Base-by-base conservation (phyloP, 2,888 invertebrate species). In the Fragum fragum region DNA sequence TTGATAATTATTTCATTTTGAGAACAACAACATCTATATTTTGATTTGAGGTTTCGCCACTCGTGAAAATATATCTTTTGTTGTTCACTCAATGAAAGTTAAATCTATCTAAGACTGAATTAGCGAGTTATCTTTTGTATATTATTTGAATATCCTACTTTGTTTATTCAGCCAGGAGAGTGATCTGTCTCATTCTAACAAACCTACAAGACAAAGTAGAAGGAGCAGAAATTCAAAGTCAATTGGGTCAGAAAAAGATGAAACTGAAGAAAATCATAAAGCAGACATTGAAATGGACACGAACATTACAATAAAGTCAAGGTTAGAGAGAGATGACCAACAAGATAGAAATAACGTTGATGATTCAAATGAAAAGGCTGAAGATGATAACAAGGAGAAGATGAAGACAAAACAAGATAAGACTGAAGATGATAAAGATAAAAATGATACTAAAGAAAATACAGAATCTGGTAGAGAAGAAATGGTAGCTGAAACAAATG, bases 171-270 rank as follows among this genome's bases (percentile, higher is more conserved):
- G 75, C 55, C 75, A 79, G 39, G 73, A 59, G 63, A 75, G 42
- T 36, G 73, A 80, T 26, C n/a, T 53, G 28, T 23, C 68, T 14
- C 61, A 53, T n/a, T 39, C 66, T 9, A 70, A 73, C 39, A 68
- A 76, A 26, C 21, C 72, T 18, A 73, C 68, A n/a, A 73, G 80
- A 72, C 70, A 70, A 47, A 73, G 59, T 66, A 84, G 53, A 75
- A 75, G 70, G n/a, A 52, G 23, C 47, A 26, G 70, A 53, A 29
- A 28, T 53, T 53, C 70, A 52, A 70, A 47, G 39, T 66, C 66
- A 66, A 9, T 42, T 1, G 66, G 29, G 11, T 26, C 52, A 70
- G 70, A 70, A 11, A 70, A 53, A 70, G 70, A 70, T 39, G 59
- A 66, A 1, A 66, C 32, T 9, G 77, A 72, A 21, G 61, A 76